Base-by-base conservation (phyloP, 2,888 invertebrate genomes). In the Microctonus aethiopoides region DNA sequence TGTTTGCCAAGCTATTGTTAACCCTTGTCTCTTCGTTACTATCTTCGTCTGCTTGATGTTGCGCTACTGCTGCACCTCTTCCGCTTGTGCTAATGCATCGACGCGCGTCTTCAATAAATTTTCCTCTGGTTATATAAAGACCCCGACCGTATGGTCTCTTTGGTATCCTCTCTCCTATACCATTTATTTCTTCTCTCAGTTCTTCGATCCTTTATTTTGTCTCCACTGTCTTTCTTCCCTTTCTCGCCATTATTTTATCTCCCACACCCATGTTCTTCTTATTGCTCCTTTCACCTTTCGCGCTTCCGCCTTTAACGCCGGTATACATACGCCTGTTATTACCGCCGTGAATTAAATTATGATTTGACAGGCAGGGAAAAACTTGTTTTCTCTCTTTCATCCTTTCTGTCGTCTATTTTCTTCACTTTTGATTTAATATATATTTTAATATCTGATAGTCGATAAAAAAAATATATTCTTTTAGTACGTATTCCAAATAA, bases 31-130 rank as follows among this genome's bases (percentile, higher is more conserved):
- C 39, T 39, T 61, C 24, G 39, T 61, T 64, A 46, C 62, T 67
- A 71, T 71, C 72, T 68, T 66, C 59, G 52, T 57, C 54, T 57
- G 52, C 36, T 52, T 57, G 61, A n/a, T n/a, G n/a, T n/a, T n/a
- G n/a, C 64, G n/a, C 64, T 69, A 61, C 68, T 68, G 77, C 75
- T 78, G 70, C 75, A 74, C 73, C 77, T 80, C 79, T 79, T 79
- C 81, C 77, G 77, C 77, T 75, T 70, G 72, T 70, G 77, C 76
- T 80, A 81, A 82, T 83, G 79, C 81, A 80, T 83, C 77, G 79
- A 75, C 78, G 76, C 79, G 82, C 79, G 72, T 71, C 75, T 80
- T 76, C 77, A 76, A 82, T 83, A 80, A 83, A 82, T 83, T 78
- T 78, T 68, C 73, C 52, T 52, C 64, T 16, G 46, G 46, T 41